Conservation (phyloP, 2,888 invertebrate genomes). For the Stenoptilia bipunctidactyla region DNA sequence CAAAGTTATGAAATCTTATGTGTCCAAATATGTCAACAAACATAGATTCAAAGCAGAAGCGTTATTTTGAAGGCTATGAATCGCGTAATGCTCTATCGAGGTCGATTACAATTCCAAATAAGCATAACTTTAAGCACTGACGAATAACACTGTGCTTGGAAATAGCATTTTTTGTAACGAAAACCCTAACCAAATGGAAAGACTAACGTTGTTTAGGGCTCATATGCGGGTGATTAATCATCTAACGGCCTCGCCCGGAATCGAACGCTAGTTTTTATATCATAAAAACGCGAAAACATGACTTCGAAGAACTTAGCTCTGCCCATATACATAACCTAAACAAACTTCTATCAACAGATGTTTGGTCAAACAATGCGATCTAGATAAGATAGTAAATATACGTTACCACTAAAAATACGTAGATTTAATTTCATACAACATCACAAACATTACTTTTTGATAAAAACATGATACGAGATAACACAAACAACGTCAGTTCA, state of each 20-base stretch:
- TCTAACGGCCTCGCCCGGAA: slow-evolving; percentile 18
- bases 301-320: slow-evolving; percentile 26
- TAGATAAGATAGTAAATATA: slow-evolving; percentile 47
- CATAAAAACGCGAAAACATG: slow-evolving; percentile 55
- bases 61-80: slow-evolving; percentile 15
- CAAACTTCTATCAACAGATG: slow-evolving; percentile 27
- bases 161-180: no score
- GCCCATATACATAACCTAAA: slow-evolving; percentile 42
- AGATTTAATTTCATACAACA: slow-evolving; percentile 48
- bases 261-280: slow-evolving; percentile 28
- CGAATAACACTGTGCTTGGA: no score
- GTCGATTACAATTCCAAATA: not conserved
- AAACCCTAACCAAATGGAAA: no score
- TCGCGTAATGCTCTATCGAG: slow-evolving; percentile 16
- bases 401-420: slow-evolving; percentile 56
- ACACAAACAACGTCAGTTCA: slow-evolving; percentile 42
- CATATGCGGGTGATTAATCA: slow-evolving; percentile 12
- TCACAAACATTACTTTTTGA: slow-evolving; percentile 62
- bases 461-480: slow-evolving; percentile 63
- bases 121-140: no score
- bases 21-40: not conserved
- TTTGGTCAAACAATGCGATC: slow-evolving; percentile 32
- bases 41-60: slow-evolving; percentile 10
- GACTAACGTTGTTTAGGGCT: no score
- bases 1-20: not conserved